Percentiles rank a stretch among this genome's conserved stretches.
phyloP scores from a whole-genome alignment of 2,888 invertebrate genomes.

The Oscheius sp. region DNA sequence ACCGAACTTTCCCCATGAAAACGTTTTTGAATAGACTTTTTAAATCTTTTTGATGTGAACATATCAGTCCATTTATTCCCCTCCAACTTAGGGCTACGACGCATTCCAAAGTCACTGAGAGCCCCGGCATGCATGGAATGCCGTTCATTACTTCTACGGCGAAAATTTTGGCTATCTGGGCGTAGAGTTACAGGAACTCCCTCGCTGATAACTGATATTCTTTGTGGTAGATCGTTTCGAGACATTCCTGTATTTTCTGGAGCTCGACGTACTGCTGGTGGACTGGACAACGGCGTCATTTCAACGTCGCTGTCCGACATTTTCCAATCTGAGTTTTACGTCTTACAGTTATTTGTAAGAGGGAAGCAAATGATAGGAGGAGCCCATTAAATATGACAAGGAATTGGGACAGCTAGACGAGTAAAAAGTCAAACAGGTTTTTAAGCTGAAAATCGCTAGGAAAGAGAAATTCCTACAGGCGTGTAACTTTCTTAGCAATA shows the following conservation, averaged over 20 bases:
- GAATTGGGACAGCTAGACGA: too few species aligned
- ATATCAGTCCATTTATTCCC: constrained; percentile 42
- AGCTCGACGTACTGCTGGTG: constrained; percentile 4
- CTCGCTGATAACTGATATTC: constrained; percentile 2
- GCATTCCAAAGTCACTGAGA: constrained; percentile 38
- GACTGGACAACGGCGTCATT: neutral
- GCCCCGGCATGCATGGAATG: constrained; percentile 45
- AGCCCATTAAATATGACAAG: too few species aligned
- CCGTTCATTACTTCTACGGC: constrained; percentile 40
- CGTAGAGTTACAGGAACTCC: constrained; percentile 4
- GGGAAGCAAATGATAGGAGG: too few species aligned
- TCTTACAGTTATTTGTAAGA: too few species aligned
- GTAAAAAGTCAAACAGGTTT: neutral
- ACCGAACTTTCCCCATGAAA: constrained; percentile 30
- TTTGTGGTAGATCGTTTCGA: constrained; percentile 7
- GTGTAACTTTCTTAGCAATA: neutral
- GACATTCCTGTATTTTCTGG: neutral
- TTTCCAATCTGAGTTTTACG: too few species aligned
- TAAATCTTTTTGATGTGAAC: constrained; percentile 47
- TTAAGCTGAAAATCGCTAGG: neutral
- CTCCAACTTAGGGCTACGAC: constrained; percentile 38
- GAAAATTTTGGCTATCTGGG: constrained; percentile 22
- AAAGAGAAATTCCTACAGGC: neutral
- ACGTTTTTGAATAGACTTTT: constrained; percentile 29
- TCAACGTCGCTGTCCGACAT: constrained; percentile 26